Conservation (phyloP, 2,888 invertebrate genomes). For the Melolontha melolontha region DNA sequence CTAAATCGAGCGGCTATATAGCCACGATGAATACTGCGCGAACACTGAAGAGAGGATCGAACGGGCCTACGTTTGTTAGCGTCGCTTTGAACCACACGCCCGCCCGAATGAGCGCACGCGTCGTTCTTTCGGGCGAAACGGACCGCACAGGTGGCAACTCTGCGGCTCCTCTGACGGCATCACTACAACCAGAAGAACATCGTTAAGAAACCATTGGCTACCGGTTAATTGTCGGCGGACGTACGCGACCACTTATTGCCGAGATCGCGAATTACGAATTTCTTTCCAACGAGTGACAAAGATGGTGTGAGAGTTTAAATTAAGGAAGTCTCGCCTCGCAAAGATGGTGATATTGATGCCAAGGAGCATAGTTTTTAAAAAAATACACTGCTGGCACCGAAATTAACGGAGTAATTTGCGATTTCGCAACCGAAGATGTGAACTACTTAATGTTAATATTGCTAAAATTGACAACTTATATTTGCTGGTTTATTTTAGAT, state of each 20-base stretch:
- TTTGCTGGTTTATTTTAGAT: too few relatives aligned
- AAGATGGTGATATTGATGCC: conserved; percentile 1
- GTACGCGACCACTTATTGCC: background rate
- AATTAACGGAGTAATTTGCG: too few relatives aligned
- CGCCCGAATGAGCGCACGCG: conserved; percentile 60
- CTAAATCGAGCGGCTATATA: conserved; percentile 61
- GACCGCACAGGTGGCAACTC: conserved; percentile 61
- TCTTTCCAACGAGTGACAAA: background rate
- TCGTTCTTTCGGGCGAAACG: conserved; percentile 47
- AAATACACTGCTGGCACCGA: too few relatives aligned
- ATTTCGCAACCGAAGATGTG: too few relatives aligned
- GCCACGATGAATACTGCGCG: conserved; percentile 63
- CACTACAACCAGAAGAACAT: conserved; percentile 19
- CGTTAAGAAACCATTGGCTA: conserved; percentile 20
- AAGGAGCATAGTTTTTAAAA: background rate
- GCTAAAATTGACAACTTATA: too few relatives aligned
- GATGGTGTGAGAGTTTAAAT: too few relatives aligned
- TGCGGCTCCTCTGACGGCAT: conserved; percentile 42
- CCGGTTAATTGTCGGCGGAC: conserved; percentile 9
- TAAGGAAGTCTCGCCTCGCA: too few relatives aligned
- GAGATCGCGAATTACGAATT: background rate
- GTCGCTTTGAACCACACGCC: conserved; percentile 54
- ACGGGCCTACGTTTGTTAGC: conserved; percentile 55
- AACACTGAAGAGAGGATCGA: conserved; percentile 61
- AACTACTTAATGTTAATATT: too few relatives aligned